These are phyloP conservation scores for Heliconius hermathena DNA, from an alignment of 1,140 invertebrate genomes.

Conservation along the genomic window DNA sequence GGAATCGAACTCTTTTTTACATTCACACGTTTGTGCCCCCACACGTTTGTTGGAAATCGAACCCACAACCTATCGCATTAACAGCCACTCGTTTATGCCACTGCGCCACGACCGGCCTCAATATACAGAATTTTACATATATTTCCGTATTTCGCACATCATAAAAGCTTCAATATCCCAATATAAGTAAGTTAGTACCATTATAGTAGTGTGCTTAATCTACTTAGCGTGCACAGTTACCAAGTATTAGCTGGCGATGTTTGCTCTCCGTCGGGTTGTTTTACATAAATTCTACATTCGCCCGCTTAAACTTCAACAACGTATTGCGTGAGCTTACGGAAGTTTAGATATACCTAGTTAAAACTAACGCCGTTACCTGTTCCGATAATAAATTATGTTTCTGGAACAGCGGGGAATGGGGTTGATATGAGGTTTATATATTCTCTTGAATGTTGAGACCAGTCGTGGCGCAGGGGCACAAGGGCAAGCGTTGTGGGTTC, in stretches of 20 bases:
- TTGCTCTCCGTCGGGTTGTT: slow-evolving; percentile 58
- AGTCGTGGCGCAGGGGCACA: too few species aligned
- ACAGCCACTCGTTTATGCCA: too few species aligned
- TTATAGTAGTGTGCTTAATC: slow-evolving; percentile 52
- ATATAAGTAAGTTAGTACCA: slow-evolving; percentile 31
- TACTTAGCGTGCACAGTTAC: slow-evolving; percentile 60
- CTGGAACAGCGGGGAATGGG: not conserved
- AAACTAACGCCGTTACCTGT: slow-evolving; percentile 26
- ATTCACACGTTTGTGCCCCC: too few species aligned
- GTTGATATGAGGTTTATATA: not conserved
- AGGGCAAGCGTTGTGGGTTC: too few species aligned
- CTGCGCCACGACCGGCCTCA: too few species aligned
- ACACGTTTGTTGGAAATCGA: too few species aligned
- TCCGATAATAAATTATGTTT: not conserved
- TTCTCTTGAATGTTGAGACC: not conserved
- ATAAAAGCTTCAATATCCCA: slow-evolving; percentile 19
- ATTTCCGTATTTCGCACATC: not conserved
- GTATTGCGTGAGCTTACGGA: slow-evolving; percentile 27
- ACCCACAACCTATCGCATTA: not conserved
- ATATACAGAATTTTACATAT: not conserved
- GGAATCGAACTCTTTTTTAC: too few species aligned
- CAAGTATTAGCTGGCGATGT: slow-evolving; percentile 54
- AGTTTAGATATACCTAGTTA: slow-evolving; percentile 20
- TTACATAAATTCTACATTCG: slow-evolving; percentile 71
- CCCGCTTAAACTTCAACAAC: slow-evolving; percentile 43